phyloP scores from a whole-genome alignment of 1,140 invertebrate genomes.

The Micrasema minimum region DNA sequence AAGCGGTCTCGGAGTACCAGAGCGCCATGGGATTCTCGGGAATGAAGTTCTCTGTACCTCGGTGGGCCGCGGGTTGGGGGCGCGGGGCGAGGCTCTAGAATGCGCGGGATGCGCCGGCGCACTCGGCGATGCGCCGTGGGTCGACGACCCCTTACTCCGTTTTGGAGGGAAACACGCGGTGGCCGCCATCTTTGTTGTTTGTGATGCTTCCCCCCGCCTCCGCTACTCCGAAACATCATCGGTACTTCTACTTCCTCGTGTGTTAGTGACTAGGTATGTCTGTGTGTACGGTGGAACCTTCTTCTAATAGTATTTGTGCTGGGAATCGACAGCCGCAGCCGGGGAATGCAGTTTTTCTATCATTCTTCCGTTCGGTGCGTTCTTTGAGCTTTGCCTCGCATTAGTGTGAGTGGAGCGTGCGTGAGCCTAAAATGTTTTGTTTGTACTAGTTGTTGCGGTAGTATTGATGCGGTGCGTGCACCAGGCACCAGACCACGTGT shows the following conservation, averaged over 20 bases:
- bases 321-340: slow-evolving; percentile 2
- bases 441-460: neutral
- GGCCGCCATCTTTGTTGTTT: slow-evolving; percentile 48
- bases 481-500: slow-evolving; percentile 12
- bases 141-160: slow-evolving; percentile 43
- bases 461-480: slow-evolving; percentile 22
- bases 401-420: slow-evolving; percentile 8
- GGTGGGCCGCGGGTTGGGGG: slow-evolving; percentile 2
- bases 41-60: slow-evolving; percentile 18
- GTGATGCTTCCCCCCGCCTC: slow-evolving; percentile 30
- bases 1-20: slow-evolving; percentile 7
- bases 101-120: slow-evolving; percentile 43
- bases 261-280: slow-evolving; percentile 14
- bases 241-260: slow-evolving; percentile 7
- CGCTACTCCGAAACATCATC: neutral
- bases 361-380: slow-evolving; percentile 16
- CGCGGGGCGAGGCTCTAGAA: slow-evolving; percentile 14
- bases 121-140: slow-evolving; percentile 39
- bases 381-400: neutral
- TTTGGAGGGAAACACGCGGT: slow-evolving; percentile 49
- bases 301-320: slow-evolving; percentile 22
- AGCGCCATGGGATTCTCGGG: slow-evolving; percentile 35
- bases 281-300: slow-evolving; percentile 31
- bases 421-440: neutral
- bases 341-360: slow-evolving; percentile 37